Evolutionary conservation across 2,797 vertebrate genomes (phyloP), one percentile per base, ranked within the genome.

Genomic region (Sciurus carolinensis): DNA sequence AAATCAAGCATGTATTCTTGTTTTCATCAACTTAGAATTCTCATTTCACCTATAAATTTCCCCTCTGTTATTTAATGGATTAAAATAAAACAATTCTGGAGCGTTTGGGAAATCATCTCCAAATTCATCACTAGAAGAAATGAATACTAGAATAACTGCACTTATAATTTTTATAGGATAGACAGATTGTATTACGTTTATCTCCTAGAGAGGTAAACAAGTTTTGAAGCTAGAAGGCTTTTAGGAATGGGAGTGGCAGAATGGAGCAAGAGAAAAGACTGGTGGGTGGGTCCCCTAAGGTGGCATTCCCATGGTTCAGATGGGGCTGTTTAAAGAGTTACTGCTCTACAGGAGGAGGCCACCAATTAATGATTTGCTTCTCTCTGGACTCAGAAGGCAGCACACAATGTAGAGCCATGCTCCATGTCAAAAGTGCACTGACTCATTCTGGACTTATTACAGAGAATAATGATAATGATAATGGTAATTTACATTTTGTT

Each of bases 21-120:
- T 73, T 92, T 95, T 95, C 72, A 75, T 81, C 30, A 85, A 80
- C 15, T 62, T 93, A 80, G 6, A 76, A 73, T 81, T 94, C n/a
- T 97, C 50, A 36, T 88, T 94, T 96, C 26, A 83, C 85, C 42
- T 20, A 15, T 36, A 92, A 84, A 4, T 33, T 95, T 77, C 36
- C 3, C 10, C 26, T 83, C 67, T 62, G 75, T 44, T 66, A 66
- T 88, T 88, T 88, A 96, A 91, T 88, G 1, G 15, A 95, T 94
- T 66, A 90, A 94, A 93, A 42, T 71, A 39, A 79, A 94, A 50
- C 33, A 9, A 11, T 73, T 62, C 36, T 82, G 15, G 62, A 72
- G 54, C 24, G 54, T 57, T 88, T 0, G 50, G 28, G 14, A 94
- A 83, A 62, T 94, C 20, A 62, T 76, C 39, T 94, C 54, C 91